Evolutionary conservation across 92 coral and sea anemone genomes (phyloP).

Genomic region (Zoanthus sociatus): DNA sequence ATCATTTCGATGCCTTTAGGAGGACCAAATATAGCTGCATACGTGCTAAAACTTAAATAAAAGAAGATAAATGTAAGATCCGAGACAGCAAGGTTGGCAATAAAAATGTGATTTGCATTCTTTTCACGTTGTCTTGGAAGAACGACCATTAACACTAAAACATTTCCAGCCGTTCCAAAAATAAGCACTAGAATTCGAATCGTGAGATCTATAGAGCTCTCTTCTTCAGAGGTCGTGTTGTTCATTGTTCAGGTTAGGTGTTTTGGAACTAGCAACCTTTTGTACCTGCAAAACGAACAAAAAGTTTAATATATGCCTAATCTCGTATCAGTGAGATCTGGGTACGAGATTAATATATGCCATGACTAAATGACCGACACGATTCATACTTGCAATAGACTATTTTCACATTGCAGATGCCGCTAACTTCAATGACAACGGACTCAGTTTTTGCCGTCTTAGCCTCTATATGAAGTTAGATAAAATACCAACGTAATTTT

Average conservation of each 20-base stretch:
- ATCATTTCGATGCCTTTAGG: background rate
- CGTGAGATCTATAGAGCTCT: background rate
- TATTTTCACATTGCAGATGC: too few species aligned
- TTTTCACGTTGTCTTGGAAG: slow-evolving; percentile 5
- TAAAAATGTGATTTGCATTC: slow-evolving; percentile 15
- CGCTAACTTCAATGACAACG: too few species aligned
- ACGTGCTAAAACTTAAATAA: background rate
- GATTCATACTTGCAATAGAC: too few species aligned
- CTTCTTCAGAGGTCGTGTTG: slow-evolving; percentile 12
- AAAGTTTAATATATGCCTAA: too few species aligned
- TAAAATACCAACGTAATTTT: too few species aligned
- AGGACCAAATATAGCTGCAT: slow-evolving; percentile 14
- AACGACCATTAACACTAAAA: slow-evolving; percentile 22
- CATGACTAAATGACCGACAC: too few species aligned
- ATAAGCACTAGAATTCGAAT: background rate
- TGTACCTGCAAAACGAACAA: too few species aligned
- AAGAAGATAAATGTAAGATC: slow-evolving; percentile 17
- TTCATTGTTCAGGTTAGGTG: background rate
- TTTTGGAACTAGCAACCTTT: too few species aligned
- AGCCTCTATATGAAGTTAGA: too few species aligned
- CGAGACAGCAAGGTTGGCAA: slow-evolving; percentile 35
- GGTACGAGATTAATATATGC: too few species aligned
- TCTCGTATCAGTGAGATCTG: too few species aligned
- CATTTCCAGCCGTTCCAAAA: slow-evolving; percentile 21
- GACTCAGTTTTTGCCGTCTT: too few species aligned